Base-by-base conservation (phyloP, 2,888 invertebrate genomes). In the Tachina grossa region DNA sequence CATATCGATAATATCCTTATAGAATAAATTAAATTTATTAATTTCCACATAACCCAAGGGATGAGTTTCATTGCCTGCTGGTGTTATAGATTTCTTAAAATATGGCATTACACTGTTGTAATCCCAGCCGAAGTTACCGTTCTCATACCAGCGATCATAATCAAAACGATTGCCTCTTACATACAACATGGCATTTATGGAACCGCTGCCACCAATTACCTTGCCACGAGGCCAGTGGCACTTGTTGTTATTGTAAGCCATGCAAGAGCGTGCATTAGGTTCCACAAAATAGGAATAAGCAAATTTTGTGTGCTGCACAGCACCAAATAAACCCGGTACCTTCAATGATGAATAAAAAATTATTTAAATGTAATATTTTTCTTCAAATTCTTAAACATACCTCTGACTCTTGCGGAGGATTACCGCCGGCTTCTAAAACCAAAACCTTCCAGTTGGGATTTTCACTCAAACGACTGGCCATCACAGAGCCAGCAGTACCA, bases 101-200 rank as follows among this genome's bases (percentile, higher is more conserved):
- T 97, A 97, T 0, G 95, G 95, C 51, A 97, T 91, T 0, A 97
- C 94, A 87, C 96, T 95, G 53, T 96, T 94, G 92, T 94, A 97
- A 2, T 95, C 93, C 96, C 96, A 96, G 0, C 86, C 86, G 0
- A 90, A 83, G 89, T 95, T 95, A 0, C 95, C 95, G 31, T 93
- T 79, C 4, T 89, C 88, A 16, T 93, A 93, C 96, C 96, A 96
- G 0, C 92, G 89, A 88, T 96, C 94, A 89, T 94, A 96, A 89
- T 96, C 96, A 8, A 90, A 89, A 19, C 94, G 93, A 90, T 94
- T 94, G 0, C 95, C 96, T 66, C 94, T 92, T 0, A 95, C 91
- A 89, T 95, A 95, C 0, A 95, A 68, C 95, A 95, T 94, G 14
- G 93, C 94, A 89, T 96, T 96, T 10, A 95, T 93, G 1, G 93